A percentile compares a stretch with the other conserved stretches of the same genome.
Evolutionary conservation across 37 sponge, comb jelly and placozoan genomes (phyloP).

Genomic region (Bolinopsis microptera): DNA sequence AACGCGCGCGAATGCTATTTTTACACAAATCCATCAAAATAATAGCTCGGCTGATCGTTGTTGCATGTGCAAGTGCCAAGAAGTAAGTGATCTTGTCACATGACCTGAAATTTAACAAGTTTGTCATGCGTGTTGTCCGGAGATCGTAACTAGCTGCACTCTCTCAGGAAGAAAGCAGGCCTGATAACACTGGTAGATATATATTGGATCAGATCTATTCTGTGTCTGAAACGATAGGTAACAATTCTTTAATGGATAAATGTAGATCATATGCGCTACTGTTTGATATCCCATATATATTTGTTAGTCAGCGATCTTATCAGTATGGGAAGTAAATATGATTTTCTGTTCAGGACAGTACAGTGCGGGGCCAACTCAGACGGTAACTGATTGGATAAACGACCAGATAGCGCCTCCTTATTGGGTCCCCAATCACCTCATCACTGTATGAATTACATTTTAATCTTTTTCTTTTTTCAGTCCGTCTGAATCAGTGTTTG

Average conservation of each 20-base stretch:
- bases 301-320: too few relatives aligned
- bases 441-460: conserved; percentile 70
- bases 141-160: too few relatives aligned
- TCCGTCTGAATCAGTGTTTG: too few relatives aligned
- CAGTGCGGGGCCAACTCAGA: conserved; percentile 71
- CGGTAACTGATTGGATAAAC: conserved; percentile 79
- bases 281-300: too few relatives aligned
- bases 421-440: conserved; percentile 84
- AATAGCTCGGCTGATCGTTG: not conserved
- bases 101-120: too few relatives aligned
- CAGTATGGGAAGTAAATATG: too few relatives aligned
- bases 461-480: not conserved
- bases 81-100: too few relatives aligned
- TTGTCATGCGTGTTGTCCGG: too few relatives aligned
- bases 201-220: conserved; percentile 31
- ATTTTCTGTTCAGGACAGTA: conserved; percentile 66
- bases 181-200: conserved; percentile 26
- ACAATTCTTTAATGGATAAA: not conserved
- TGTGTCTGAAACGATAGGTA: conserved; percentile 47
- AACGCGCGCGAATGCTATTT: not conserved
- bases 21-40: not conserved
- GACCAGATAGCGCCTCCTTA: conserved; percentile 85
- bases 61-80: too few relatives aligned
- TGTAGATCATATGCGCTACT: too few relatives aligned
- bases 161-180: conserved; percentile 21